Percentiles rank a stretch among this genome's conserved stretches.
These are phyloP conservation scores for Cantharis lateralis DNA, from an alignment of 2,888 invertebrate species.

Conservation along the genomic window DNA sequence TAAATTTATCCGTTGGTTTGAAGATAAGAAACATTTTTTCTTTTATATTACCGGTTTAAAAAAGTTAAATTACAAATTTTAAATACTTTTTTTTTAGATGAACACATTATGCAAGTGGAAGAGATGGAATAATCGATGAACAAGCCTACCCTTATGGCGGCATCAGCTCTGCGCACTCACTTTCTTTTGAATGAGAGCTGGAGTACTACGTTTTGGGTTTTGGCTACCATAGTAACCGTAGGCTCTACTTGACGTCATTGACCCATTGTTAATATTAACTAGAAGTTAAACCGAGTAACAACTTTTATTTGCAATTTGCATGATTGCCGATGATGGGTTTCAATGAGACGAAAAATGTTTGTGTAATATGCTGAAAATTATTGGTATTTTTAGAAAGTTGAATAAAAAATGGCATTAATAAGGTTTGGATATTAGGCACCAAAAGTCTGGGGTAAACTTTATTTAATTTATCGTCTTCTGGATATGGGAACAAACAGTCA, in stretches of 20 bases:
- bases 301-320: slow-evolving; percentile 15
- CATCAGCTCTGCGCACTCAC: slow-evolving; percentile 31
- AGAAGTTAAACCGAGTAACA: slow-evolving; percentile 16
- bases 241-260: slow-evolving; percentile 30
- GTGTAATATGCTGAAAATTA: background rate
- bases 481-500: background rate
- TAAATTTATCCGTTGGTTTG: background rate
- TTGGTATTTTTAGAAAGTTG: background rate
- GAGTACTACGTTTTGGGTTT: slow-evolving; percentile 34
- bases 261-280: slow-evolving; percentile 30
- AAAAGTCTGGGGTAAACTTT: background rate
- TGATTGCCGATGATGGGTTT: background rate
- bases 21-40: background rate
- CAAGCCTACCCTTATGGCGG: slow-evolving; percentile 22
- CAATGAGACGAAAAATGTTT: background rate
- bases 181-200: slow-evolving; percentile 34
- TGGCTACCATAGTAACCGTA: slow-evolving; percentile 31
- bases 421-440: background rate
- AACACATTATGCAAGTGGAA: slow-evolving; percentile 5
- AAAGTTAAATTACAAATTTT: background rate
- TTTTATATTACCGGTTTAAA: background rate
- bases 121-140: slow-evolving; percentile 28
- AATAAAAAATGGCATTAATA: background rate
- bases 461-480: background rate
- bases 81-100: background rate